phyloP scores from a whole-genome alignment of 2,113 vertebrate genomes.

The Ahaetulla prasina region DNA sequence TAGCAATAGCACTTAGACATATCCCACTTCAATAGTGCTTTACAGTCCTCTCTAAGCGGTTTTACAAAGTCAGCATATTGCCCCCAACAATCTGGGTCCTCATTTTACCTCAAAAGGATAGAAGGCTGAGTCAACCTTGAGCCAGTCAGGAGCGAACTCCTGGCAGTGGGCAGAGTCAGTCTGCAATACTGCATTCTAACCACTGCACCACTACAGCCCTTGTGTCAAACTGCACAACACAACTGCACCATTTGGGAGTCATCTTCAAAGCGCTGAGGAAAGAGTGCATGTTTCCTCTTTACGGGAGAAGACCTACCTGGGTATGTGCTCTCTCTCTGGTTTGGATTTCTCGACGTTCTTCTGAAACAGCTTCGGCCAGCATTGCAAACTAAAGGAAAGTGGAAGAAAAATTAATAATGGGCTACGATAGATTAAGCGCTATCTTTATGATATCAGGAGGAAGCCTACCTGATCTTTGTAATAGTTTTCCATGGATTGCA shows the following conservation, averaged over 20 bases:
- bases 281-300: not conserved
- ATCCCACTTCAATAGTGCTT: too few species aligned
- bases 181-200: not conserved
- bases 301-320: slow-evolving; percentile 69
- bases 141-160: not conserved
- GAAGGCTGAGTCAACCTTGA: not conserved
- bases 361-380: slow-evolving; percentile 84
- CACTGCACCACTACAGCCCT: not conserved
- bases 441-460: not conserved
- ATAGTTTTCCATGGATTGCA: slow-evolving; percentile 93
- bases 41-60: not conserved
- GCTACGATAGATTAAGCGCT: not conserved
- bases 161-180: not conserved
- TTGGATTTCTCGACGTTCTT: slow-evolving; percentile 82
- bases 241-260: not conserved
- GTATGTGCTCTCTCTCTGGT: slow-evolving; percentile 83
- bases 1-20: not conserved
- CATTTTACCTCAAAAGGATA: not conserved
- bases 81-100: not conserved
- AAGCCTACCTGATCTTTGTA: slow-evolving; percentile 87
- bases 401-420: not conserved
- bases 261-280: not conserved
- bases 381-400: slow-evolving; percentile 81
- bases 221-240: too few species aligned
- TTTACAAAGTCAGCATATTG: not conserved